Percentiles rank a stretch among this genome's conserved stretches.
These are phyloP conservation scores for Malurus alboscapulatus DNA, from an alignment of 2,113 vertebrate species.

Conservation along the genomic window DNA sequence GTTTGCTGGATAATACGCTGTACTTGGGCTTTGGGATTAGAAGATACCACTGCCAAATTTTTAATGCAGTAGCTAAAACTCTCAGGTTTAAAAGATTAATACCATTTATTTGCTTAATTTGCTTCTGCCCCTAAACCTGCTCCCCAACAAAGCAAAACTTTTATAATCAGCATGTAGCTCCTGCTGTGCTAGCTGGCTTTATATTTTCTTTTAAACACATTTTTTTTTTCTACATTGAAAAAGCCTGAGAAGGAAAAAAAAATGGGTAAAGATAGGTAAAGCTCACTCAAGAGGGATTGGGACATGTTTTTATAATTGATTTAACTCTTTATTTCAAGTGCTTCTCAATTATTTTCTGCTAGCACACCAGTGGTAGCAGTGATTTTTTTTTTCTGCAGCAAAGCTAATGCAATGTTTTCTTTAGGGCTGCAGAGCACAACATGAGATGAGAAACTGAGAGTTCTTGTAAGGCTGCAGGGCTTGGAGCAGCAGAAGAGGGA, in stretches of 20 bases:
- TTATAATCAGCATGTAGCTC: slow-evolving; percentile 36
- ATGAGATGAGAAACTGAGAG: not conserved
- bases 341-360: not conserved
- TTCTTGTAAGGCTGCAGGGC: not conserved
- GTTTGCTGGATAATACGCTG: slow-evolving; percentile 13
- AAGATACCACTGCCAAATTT: slow-evolving; percentile 32
- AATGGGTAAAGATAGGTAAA: not conserved
- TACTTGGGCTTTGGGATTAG: slow-evolving; percentile 56
- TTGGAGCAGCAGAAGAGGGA: not conserved
- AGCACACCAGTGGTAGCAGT: not conserved
- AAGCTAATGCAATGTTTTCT: not conserved
- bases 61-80: slow-evolving; percentile 53
- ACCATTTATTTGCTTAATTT: slow-evolving; percentile 57
- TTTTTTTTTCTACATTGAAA: not conserved
- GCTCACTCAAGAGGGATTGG: not conserved
- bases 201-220: not conserved
- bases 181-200: not conserved
- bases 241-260: not conserved
- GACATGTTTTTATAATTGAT: not conserved
- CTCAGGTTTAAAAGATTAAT: slow-evolving; percentile 60
- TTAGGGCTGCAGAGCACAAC: not conserved
- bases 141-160: slow-evolving; percentile 23
- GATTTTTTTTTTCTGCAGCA: not conserved
- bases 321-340: slow-evolving; percentile 40
- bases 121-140: not conserved